A percentile compares a stretch with the other conserved stretches of the same genome.
Conservation (phyloP, 2,888 invertebrate species). For the Caenorhabditis macrosperma region DNA sequence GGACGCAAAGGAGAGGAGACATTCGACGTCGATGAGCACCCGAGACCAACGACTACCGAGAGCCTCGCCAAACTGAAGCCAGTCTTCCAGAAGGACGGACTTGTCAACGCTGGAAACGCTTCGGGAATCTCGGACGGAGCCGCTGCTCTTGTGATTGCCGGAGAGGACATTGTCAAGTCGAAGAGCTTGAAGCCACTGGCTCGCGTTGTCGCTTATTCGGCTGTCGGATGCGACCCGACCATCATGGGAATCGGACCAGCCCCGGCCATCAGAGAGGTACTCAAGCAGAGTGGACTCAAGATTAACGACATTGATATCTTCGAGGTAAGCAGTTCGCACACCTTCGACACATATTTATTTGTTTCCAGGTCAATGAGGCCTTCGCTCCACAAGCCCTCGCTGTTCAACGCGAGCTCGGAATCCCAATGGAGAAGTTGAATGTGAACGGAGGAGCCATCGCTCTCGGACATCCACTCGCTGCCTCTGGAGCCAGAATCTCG, state of each 20-base stretch:
- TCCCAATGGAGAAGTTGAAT: conserved; percentile 92
- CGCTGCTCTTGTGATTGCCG: conserved; percentile 91
- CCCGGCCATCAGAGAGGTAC: conserved; percentile 91
- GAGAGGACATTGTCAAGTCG: conserved; percentile 90
- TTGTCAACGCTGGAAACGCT: conserved; percentile 79
- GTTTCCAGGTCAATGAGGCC: conserved; percentile 89
- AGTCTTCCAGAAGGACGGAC: conserved; percentile 79
- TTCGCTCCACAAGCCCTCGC: conserved; percentile 94
- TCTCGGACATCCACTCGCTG: conserved; percentile 78
- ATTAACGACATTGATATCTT: conserved; percentile 92
- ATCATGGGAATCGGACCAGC: conserved; percentile 93
- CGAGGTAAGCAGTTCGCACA: conserved; percentile 68
- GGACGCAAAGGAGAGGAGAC: conserved; percentile 86
- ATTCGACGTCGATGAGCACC: conserved; percentile 92
- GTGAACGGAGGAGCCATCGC: conserved; percentile 77
- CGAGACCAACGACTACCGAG: conserved; percentile 89
- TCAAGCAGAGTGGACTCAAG: conserved; percentile 87
- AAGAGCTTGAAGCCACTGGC: conserved; percentile 91
- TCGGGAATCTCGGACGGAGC: conserved; percentile 96
- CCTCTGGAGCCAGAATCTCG: conserved; percentile 77
- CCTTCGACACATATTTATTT: not conserved
- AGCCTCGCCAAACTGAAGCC: conserved; percentile 88
- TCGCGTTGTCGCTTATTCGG: conserved; percentile 91
- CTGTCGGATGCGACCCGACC: conserved; percentile 91
- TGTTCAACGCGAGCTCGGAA: conserved; percentile 90